phyloP scores from a whole-genome alignment of 2,888 invertebrate genomes.

The Tachina grossa region DNA sequence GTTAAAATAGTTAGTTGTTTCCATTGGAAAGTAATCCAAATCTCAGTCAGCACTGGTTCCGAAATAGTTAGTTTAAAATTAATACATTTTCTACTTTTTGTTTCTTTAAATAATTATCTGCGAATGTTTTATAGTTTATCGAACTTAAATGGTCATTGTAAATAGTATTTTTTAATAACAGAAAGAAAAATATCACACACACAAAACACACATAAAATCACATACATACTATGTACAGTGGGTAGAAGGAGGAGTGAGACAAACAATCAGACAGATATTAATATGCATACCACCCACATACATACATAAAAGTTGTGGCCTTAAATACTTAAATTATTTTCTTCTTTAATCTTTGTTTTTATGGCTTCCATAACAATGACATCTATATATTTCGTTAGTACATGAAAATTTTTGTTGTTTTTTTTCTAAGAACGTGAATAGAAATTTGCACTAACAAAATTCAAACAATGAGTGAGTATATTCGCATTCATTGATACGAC shows the following conservation, averaged over 20 bases:
- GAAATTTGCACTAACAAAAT: neutral
- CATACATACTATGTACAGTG: neutral
- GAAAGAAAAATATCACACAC: neutral
- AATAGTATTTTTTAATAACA: constrained; percentile 1
- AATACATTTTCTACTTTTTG: too few species aligned
- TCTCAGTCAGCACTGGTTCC: too few species aligned
- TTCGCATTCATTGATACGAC: neutral
- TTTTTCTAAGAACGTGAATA: neutral
- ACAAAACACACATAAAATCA: neutral
- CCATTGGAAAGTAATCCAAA: too few species aligned
- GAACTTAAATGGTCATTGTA: constrained; percentile 32
- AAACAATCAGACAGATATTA: constrained; percentile 3
- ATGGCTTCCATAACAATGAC: constrained; percentile 50
- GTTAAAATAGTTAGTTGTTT: too few species aligned
- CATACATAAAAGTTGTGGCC: constrained; percentile 1
- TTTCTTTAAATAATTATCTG: constrained; percentile 11
- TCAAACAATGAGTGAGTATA: neutral
- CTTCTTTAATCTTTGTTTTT: constrained; percentile 27
- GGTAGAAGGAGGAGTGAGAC: neutral
- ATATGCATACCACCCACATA: neutral
- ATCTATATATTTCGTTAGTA: constrained; percentile 12
- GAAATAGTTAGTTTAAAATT: too few species aligned
- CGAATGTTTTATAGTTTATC: constrained; percentile 40
- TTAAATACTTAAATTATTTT: constrained; percentile 36
- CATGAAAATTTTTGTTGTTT: neutral